A percentile compares a stretch with the other conserved stretches of the same genome.
Conservation (phyloP, 2,888 invertebrate species). For the Mimachlamys varia region DNA sequence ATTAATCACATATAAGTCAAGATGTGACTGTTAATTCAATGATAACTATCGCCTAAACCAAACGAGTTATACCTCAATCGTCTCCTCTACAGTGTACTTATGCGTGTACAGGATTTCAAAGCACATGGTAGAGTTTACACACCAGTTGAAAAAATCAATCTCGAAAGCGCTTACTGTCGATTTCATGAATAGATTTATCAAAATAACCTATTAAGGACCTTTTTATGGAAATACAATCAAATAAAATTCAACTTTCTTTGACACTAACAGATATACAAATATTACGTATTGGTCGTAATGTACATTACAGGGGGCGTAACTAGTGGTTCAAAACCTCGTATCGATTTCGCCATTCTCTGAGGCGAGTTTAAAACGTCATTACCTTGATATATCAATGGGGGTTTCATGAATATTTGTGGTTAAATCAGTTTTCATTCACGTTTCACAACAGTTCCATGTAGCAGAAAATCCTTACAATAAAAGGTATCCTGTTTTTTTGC, state of each 20-base stretch:
- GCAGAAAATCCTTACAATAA: not conserved
- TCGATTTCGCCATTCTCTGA: not conserved
- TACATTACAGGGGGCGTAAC: not conserved
- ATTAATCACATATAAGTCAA: not conserved
- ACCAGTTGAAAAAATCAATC: not conserved
- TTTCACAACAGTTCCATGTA: not conserved
- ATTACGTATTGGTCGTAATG: not conserved
- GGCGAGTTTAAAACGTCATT: not conserved
- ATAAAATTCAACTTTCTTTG: not conserved
- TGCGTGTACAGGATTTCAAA: no score
- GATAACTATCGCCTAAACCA: not conserved
- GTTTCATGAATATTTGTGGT: slow-evolving; percentile 18
- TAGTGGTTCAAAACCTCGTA: not conserved
- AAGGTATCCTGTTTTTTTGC: slow-evolving; percentile 29
- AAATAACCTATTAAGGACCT: not conserved
- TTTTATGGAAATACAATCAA: not conserved
- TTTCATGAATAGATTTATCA: slow-evolving; percentile 1
- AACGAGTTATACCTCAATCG: no score
- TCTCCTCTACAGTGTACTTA: no score
- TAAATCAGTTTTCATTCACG: slow-evolving; percentile 11
- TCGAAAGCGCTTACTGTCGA: not conserved
- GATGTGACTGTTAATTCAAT: not conserved
- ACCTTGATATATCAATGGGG: not conserved
- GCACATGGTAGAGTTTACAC: not conserved
- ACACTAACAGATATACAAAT: not conserved